Conservation (phyloP, 1,140 invertebrate genomes). For the Heliothis subflexa region DNA sequence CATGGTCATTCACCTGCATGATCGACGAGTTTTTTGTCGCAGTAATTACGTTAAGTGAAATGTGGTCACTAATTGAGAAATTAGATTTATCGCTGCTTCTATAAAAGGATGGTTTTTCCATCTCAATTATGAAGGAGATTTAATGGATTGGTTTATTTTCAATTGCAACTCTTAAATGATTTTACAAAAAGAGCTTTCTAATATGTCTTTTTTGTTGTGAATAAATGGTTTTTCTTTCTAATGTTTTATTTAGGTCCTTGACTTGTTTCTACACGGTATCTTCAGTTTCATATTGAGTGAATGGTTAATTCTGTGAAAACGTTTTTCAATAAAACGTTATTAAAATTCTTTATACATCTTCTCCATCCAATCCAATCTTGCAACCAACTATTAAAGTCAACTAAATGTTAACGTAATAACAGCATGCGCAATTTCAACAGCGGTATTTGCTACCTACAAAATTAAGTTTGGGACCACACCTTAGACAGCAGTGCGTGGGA, state of each 20-base stretch:
- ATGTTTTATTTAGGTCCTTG: too few species aligned
- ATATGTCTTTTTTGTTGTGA: too few species aligned
- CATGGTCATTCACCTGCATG: constrained; percentile 19
- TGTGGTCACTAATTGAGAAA: constrained; percentile 9
- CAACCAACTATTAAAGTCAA: not conserved
- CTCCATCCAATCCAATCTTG: not conserved
- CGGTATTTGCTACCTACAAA: constrained; percentile 39
- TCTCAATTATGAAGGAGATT: too few species aligned
- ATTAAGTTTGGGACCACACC: constrained; percentile 42
- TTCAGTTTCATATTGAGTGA: too few species aligned
- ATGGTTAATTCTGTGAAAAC: too few species aligned
- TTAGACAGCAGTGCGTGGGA: constrained; percentile 34
- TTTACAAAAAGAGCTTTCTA: too few species aligned
- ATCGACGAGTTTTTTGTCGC: constrained; percentile 31
- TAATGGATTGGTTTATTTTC: too few species aligned
- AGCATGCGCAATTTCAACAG: constrained; percentile 13
- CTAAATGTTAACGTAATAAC: not conserved
- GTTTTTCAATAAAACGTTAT: too few species aligned
- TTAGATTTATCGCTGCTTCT: not conserved
- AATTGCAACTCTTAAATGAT: too few species aligned
- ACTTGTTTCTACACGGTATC: too few species aligned
- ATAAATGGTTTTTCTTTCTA: too few species aligned
- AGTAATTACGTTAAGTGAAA: constrained; percentile 16
- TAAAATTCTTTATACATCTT: too few species aligned
- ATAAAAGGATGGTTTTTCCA: not conserved